Evolutionary conservation across 2,797 vertebrate species (phyloP), one percentile per base, ranked within the genome.

Genomic region (Phyllotis vaccarum): DNA sequence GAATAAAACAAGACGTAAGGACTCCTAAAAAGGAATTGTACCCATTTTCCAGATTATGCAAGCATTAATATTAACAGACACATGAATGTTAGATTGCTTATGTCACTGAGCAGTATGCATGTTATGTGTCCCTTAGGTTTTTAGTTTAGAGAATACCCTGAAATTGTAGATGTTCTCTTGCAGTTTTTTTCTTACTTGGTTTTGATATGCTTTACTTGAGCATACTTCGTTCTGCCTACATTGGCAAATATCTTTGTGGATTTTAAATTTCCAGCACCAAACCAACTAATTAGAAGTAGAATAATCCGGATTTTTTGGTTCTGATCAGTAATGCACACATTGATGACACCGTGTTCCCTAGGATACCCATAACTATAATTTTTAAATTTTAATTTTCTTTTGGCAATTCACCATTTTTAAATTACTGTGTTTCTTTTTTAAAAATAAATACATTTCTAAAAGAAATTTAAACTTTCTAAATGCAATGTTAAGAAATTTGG

Each of bases 151-250:
- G 12, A 91, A 19, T 9, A 89, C 13, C 21, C 62, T 56, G 24
- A 76, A 86, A 76, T 82, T 76, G 43, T 91, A 75, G 10, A 1
- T 43, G 4, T 13, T 0, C 49, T 54, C 80, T 78, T 37, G 2
- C n/a, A 10, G 60, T 94, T 96, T 88, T 95, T 43, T 81, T 21
- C n/a, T n/a, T 79, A 90, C 34, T 94, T 93, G 6, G 49, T 64
- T 86, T 92, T 76, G 24, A 64, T 37, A 60, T 74, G 58, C 66
- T 83, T 58, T 76, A 82, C 66, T 81, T 16, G 52, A 27, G 29
- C 31, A 74, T 24, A 43, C 10, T 27, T 43, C 37, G 5, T 70
- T 70, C 68, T 37, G 34, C 66, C 68, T 70, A 70, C n/a, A 70
- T 21, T 70, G n/a, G 68, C 68, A 70, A 70, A 70, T 70, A 70